Base-by-base conservation (phyloP, 1,140 invertebrate genomes). In the Armadillidium nasatum region DNA sequence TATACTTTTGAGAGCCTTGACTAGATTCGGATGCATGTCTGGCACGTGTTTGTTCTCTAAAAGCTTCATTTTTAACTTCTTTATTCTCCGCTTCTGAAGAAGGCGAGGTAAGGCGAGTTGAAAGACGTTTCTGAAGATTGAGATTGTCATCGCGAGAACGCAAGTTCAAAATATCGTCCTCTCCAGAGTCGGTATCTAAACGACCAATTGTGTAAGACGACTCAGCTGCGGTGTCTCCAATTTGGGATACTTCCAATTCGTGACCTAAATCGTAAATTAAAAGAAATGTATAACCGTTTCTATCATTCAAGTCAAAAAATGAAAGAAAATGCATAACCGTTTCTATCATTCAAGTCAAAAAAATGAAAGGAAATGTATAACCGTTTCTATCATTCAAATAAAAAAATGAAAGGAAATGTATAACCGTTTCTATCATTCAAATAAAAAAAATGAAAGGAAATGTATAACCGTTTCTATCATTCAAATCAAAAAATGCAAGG, bases 171-270 rank as follows among this genome's bases (percentile, higher is more conserved):
- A 90, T 90, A 69, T 92, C 88, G 81, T 90, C 87, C n/a, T 89
- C 89, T 78, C 91, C 88, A 81, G 90, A 91, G 82, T 91, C 90
- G 0, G 91, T 91, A 81, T 91, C 92, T 82, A 91, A 91, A 82
- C 91, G 88, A 4, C 93, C 92, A 81, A 94, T 90, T 83, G 92
- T 92, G 83, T 95, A 95, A 21, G 91, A 93, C 19, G 92, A 94
- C 84, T 94, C 92, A 79, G 92, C 91, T 0, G 91, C 85, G 0
- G 91, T 93, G 83, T 89, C 87, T 23, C 91, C 91, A 84, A 88
- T 88, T 82, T 88, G 88, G 78, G 88, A 88, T 46, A 89, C 92
- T 87, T 96, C 93, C 73, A 97, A 85, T 84, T 95, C 92, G 83
- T 93, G 92, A 66, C 93, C 93, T 87, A 77, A 23, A 60, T 60